phyloP scores from a whole-genome alignment of 2,888 invertebrate species.

The Liodrosophila aerea region DNA sequence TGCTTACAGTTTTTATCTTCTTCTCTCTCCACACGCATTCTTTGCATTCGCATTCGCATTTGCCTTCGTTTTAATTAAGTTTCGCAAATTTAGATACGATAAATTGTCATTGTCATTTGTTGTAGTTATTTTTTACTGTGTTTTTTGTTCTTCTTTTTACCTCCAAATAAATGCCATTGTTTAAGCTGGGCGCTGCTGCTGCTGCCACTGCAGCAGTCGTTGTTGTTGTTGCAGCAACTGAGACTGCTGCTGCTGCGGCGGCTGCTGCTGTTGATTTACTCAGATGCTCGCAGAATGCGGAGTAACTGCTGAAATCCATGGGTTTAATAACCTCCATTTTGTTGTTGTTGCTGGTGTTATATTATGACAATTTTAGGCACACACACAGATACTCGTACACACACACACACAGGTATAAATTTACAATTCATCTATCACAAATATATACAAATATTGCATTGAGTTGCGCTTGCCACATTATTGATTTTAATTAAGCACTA shows the following conservation, averaged over 20 bases:
- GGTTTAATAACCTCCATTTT: constrained; percentile 81
- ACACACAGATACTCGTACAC: constrained; percentile 28
- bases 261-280: constrained; percentile 76
- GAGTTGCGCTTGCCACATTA: constrained; percentile 64
- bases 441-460: constrained; percentile 46
- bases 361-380: constrained; percentile 28
- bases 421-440: constrained; percentile 14
- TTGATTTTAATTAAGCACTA: constrained; percentile 76
- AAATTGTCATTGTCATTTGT: constrained; percentile 52
- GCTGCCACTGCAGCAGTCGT: constrained; percentile 29
- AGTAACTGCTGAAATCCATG: constrained; percentile 81
- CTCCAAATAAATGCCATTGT: constrained; percentile 79
- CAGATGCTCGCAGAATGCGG: constrained; percentile 80
- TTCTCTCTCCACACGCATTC: constrained; percentile 50
- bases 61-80: constrained; percentile 56
- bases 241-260: constrained; percentile 52
- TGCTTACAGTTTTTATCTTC: constrained; percentile 28
- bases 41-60: constrained; percentile 50
- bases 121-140: constrained; percentile 18
- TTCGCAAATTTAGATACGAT: constrained; percentile 44
- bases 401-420: constrained; percentile 17
- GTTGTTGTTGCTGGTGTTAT: constrained; percentile 2
- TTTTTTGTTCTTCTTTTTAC: constrained; percentile 48
- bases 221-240: constrained; percentile 41
- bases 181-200: constrained; percentile 48